Percentiles rank a stretch among this genome's conserved stretches.
Evolutionary conservation across 1,140 invertebrate species (phyloP).

Genomic region (Lutraria rhynchaena): DNA sequence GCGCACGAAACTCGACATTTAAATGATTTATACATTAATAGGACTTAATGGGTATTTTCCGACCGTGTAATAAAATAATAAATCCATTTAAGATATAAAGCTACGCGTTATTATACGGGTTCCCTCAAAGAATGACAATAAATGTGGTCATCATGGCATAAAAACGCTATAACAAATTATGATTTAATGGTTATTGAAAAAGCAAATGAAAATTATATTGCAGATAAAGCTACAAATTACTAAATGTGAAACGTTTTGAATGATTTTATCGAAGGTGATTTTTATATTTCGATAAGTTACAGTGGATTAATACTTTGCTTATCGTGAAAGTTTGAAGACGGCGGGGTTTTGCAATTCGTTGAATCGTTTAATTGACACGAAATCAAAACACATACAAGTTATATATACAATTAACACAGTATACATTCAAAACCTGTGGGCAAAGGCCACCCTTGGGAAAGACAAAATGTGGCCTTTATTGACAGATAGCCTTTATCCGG

Average conservation of each 20-base stretch:
- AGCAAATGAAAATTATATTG: conserved; percentile 28
- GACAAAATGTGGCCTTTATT: no score
- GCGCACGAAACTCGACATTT: conserved; percentile 31
- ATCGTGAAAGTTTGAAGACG: no score
- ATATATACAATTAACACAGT: no score
- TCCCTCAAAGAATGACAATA: conserved; percentile 2
- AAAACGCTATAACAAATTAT: conserved; percentile 36
- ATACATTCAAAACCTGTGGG: no score
- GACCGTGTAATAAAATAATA: conserved; percentile 5
- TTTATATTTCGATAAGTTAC: no score
- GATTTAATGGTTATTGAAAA: conserved; percentile 6
- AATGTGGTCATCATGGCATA: conserved; percentile 18
- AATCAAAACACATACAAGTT: no score
- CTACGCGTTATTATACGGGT: neutral
- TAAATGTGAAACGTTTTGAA: neutral
- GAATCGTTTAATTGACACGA: no score
- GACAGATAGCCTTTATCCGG: no score
- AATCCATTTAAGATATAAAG: neutral
- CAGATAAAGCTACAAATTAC: neutral
- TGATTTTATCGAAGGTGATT: no score
- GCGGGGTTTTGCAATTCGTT: no score
- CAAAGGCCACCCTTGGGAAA: no score
- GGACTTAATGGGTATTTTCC: conserved; percentile 20
- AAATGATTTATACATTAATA: conserved; percentile 53
- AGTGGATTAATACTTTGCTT: no score